Base-by-base conservation (phyloP, 1,140 invertebrate genomes). In the Phortica variegata region DNA sequence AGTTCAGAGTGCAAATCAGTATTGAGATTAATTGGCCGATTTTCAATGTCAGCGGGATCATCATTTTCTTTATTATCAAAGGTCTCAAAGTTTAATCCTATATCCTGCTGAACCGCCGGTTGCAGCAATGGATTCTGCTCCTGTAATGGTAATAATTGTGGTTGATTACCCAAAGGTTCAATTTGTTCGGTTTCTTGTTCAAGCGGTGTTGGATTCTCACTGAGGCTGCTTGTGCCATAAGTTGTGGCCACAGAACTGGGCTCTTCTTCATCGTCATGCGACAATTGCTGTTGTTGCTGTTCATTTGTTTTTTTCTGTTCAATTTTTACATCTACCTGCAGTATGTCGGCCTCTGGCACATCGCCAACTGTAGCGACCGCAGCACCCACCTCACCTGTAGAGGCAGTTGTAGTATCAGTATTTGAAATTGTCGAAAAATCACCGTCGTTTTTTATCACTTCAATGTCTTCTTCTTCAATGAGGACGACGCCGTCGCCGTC, bases 351-450 rank as follows among this genome's bases (percentile, higher is more conserved):
- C n/a, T 17, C 19, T 16, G 45, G 36, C 39, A 41, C 15, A n/a
- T 40, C 19, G 9, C 13, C 38, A 36, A 17, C 19, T 44, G 31
- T 17, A 38, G 40, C 3, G 41, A 19, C 33, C 51, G 49, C 15
- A 41, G 49, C 51, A 1, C 54, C 52, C n/a, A 60, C 54, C 23
- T 68, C 65, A 16, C 53, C 65, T n/a, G 55, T 61, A 43, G 65
- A 49, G 49, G n/a, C n/a, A n/a, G n/a, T n/a, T 21, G 61, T 58
- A 13, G 62, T 63, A 9, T 46, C 47, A 7, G 70, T 65, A 50
- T 73, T 70, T 2, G 70, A 70, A 33, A 65, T 70, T 21, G 65
- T 66, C 13, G 70, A 68, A 41, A 73, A 66, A 49, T 73, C 70
- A 36, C 56, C 60, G 43, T 70, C 70, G 44, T 61, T 56, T 34